Percentiles rank a stretch among this genome's conserved stretches.
These are phyloP conservation scores for Brachypteracias leptosomus DNA, from an alignment of 2,113 vertebrate genomes.

Conservation along the genomic window DNA sequence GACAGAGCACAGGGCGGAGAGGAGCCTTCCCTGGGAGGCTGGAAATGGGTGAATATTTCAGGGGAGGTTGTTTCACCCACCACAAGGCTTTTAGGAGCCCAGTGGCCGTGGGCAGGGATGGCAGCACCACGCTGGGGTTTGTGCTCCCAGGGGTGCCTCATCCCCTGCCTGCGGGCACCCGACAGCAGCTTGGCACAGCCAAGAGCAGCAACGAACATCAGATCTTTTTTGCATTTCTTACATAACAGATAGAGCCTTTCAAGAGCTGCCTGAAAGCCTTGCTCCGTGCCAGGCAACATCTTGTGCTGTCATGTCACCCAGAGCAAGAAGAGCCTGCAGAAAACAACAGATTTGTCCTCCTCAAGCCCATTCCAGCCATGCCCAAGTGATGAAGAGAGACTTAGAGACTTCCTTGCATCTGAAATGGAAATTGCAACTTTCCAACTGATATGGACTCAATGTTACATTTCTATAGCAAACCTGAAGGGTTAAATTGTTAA, in stretches of 20 bases:
- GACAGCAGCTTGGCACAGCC: background rate
- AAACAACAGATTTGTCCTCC: background rate
- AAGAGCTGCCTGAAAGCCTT: background rate
- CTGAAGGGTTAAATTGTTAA: background rate
- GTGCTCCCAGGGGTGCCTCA: background rate
- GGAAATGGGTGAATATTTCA: background rate
- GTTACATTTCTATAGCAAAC: background rate
- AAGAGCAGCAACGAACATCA: background rate
- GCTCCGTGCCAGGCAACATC: background rate
- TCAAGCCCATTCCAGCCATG: background rate
- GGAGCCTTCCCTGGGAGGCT: background rate
- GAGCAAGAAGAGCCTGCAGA: background rate
- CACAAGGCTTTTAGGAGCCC: background rate
- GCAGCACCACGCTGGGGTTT: accelerated
- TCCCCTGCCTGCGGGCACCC: background rate
- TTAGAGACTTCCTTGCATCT: background rate
- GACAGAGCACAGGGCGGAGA: background rate
- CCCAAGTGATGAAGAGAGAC: background rate
- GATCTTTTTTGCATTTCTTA: background rate
- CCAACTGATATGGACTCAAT: background rate
- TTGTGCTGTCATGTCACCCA: background rate
- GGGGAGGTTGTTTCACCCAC: background rate
- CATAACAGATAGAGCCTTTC: background rate
- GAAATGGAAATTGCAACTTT: background rate
- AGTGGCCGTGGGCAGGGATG: accelerated